Evolutionary conservation across 2,113 vertebrate species (phyloP).

Genomic region (Perca schrenkii): DNA sequence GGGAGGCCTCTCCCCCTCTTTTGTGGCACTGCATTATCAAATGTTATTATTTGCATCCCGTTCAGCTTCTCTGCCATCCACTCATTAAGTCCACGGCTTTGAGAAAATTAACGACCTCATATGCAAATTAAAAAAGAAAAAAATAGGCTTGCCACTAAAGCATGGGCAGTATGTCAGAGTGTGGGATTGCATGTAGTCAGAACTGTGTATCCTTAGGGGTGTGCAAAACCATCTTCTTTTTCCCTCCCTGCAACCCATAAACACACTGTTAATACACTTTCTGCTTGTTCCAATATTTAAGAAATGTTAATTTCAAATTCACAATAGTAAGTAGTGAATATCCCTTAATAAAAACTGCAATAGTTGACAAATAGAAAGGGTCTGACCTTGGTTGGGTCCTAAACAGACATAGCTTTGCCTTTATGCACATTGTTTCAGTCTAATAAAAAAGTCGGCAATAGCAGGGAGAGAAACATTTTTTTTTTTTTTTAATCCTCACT

Average conservation of each 20-base stretch:
- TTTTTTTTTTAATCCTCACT: constrained; percentile 38
- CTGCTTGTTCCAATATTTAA: constrained; percentile 47
- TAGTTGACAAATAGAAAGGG: constrained; percentile 53
- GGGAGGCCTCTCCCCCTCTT: constrained; percentile 70
- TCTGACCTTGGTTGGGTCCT: constrained; percentile 72
- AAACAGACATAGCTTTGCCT: constrained; percentile 59
- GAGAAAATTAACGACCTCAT: constrained; percentile 76
- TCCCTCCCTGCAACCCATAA: constrained; percentile 7
- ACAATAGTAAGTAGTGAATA: constrained; percentile 31
- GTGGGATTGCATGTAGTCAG: constrained; percentile 7
- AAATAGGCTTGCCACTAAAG: constrained; percentile 16
- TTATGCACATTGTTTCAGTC: constrained; percentile 63
- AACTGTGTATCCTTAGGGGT: constrained; percentile 18
- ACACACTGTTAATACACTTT: constrained; percentile 13
- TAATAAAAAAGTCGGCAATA: constrained; percentile 65
- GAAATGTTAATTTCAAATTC: constrained; percentile 57
- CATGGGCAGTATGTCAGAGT: constrained; percentile 39
- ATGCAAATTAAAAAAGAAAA: constrained; percentile 66
- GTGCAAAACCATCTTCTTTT: constrained; percentile 42
- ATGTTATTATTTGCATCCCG: constrained; percentile 83
- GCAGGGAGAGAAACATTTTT: constrained; percentile 10
- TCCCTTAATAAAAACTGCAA: constrained; percentile 30
- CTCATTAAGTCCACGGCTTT: constrained; percentile 77
- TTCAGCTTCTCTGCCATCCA: constrained; percentile 78
- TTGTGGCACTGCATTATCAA: constrained; percentile 76